Evolutionary conservation across 2,113 vertebrate species (phyloP).

Genomic region (Rattus rattus): DNA sequence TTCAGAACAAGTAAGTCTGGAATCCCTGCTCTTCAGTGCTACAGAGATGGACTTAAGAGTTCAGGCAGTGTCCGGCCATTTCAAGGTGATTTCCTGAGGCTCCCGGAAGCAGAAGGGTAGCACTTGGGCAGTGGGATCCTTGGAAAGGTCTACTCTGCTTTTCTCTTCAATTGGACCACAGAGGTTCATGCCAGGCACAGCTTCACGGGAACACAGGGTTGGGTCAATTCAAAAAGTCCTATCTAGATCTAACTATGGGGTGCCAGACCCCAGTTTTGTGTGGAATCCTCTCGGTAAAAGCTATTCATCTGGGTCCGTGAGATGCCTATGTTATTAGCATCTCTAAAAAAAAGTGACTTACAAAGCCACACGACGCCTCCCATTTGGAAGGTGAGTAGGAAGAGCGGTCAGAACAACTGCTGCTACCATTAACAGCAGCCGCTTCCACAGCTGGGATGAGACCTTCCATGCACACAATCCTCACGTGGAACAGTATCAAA

Average conservation of each 20-base stretch:
- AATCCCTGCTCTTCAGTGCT: background rate
- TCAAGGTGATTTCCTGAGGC: background rate
- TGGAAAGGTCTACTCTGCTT: slow-evolving; percentile 19
- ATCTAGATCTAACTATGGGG: background rate
- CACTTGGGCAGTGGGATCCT: background rate
- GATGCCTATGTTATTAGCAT: background rate
- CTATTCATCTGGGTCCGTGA: background rate
- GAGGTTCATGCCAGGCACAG: background rate
- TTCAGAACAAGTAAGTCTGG: slow-evolving; percentile 42
- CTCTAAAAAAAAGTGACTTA: slow-evolving; percentile 30
- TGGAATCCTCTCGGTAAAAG: background rate
- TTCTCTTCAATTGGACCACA: background rate
- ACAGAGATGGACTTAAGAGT: slow-evolving; percentile 12
- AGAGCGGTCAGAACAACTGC: background rate
- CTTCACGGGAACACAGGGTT: background rate
- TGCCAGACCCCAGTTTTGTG: background rate
- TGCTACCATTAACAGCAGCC: slow-evolving; percentile 1
- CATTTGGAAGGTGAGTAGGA: slow-evolving; percentile 32
- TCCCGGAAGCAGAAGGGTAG: background rate
- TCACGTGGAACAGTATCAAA: slow-evolving; percentile 70
- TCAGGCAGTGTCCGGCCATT: background rate
- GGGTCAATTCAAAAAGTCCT: slow-evolving; percentile 2
- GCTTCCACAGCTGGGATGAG: slow-evolving; percentile 50
- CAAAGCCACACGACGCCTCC: slow-evolving; percentile 31
- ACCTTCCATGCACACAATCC: slow-evolving; percentile 48